Base-by-base conservation (phyloP, 2,888 invertebrate species). In the Athetis lepigone region DNA sequence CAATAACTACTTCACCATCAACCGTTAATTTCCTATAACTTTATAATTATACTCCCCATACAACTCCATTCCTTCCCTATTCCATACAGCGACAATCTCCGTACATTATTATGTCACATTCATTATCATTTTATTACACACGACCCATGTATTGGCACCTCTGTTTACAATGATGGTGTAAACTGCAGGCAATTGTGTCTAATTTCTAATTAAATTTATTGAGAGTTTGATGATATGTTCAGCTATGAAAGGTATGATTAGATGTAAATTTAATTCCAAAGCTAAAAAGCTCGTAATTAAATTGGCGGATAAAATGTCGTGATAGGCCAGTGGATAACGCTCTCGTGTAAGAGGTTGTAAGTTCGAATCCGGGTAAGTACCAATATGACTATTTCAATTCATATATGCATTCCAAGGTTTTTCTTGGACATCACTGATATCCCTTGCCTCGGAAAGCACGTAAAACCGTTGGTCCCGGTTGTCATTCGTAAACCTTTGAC, bases 111-210 rank as follows among this genome's bases (percentile, higher is more conserved):
- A 88, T 86, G 90, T 88, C 88, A 85, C 87, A 90, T 89, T 89
- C 86, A 90, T 91, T 91, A 88, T 87, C 84, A 85, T 89, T 91
- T 91, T 92, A 92, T 89, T 90, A 88, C 83, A 89, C 89, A 81
- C 77, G 77, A 73, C 76, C 78, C 74, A 69, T 77, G 64, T 66
- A 70, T 67, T 79, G 72, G 45, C 69, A 79, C 56, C 52, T 68
- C 25, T 70, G 54, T 64, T 56, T 71, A 67, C 75, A 69, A 65
- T 81, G 82, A 85, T 81, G 82, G 85, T 67, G 47, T 67, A 51
- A 43, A 56, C 37, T 51, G 45, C 1, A 51, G 7, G 21, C 4
- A 39, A 39, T 33, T 46, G 25, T 33, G 7, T 6, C 27, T 37
- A 50, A 40, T 50, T 45, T 55, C 46, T 46, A 54, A 58, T 42